Evolutionary conservation across 2,113 vertebrate genomes (phyloP).

Genomic region (Chloebia gouldiae): DNA sequence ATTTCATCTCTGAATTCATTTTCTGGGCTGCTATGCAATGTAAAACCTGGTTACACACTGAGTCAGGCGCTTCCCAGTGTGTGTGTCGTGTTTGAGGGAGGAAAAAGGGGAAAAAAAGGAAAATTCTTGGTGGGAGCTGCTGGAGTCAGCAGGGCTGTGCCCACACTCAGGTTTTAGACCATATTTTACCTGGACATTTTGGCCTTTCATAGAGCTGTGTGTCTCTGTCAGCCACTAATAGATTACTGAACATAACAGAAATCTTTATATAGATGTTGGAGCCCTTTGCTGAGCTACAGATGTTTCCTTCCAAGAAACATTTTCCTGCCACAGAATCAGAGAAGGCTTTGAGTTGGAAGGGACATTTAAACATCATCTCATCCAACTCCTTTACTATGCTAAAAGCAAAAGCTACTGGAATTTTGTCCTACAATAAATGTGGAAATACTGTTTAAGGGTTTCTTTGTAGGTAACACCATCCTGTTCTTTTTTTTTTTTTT

Average conservation of each 20-base stretch:
- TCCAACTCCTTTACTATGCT: not conserved
- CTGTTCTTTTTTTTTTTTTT: not conserved
- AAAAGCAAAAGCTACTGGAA: conserved; percentile 37
- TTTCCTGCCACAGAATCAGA: conserved; percentile 42
- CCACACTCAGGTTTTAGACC: not conserved
- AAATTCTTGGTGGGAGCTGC: not conserved
- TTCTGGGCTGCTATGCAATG: not conserved
- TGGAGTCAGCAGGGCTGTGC: not conserved
- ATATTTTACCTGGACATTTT: not conserved
- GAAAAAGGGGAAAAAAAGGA: not conserved
- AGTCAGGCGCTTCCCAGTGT: accelerated
- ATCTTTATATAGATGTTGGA: not conserved
- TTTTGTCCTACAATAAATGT: not conserved
- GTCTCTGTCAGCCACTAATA: not conserved
- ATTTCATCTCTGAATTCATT: not conserved
- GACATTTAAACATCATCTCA: not conserved
- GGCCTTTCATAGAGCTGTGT: not conserved
- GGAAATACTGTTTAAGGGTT: not conserved
- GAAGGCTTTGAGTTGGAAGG: not conserved
- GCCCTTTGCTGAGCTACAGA: conserved; percentile 42
- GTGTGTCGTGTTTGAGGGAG: not conserved
- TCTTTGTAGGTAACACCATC: not conserved
- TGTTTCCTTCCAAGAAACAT: conserved; percentile 67
- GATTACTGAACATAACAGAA: not conserved
- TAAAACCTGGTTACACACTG: not conserved